Evolutionary conservation across 2,113 vertebrate species (phyloP).

Genomic region (Periophthalmus modestus): DNA sequence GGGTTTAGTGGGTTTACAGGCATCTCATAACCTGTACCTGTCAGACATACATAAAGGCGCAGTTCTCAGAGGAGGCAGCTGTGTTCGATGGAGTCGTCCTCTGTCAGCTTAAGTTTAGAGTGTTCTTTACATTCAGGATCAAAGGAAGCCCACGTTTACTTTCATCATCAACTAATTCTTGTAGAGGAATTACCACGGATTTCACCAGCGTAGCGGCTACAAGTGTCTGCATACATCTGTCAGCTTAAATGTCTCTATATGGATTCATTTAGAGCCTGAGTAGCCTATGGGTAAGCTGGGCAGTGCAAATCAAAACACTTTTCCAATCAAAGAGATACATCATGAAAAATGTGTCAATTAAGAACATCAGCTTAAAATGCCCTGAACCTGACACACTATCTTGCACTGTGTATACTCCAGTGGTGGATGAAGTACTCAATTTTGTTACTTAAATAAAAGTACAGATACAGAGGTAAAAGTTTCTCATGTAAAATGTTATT

Average conservation of each 20-base stretch:
- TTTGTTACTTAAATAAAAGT: too few species aligned
- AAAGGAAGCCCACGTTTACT: conserved; percentile 40
- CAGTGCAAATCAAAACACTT: too few species aligned
- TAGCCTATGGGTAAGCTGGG: too few species aligned
- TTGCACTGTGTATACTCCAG: too few species aligned
- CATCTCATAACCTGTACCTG: conserved; percentile 31
- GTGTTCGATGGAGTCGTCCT: conserved; percentile 35
- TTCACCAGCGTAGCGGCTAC: conserved; percentile 25
- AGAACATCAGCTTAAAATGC: too few species aligned
- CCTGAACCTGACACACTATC: too few species aligned
- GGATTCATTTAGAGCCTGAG: background rate
- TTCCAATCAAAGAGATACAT: too few species aligned
- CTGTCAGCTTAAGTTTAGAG: conserved; percentile 28
- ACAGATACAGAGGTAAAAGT: too few species aligned
- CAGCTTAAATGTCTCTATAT: background rate
- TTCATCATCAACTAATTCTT: conserved; percentile 29
- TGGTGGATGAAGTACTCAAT: too few species aligned
- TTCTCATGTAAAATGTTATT: too few species aligned
- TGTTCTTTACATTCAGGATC: conserved; percentile 39
- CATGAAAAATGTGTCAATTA: too few species aligned
- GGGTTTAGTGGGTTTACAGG: conserved; percentile 33
- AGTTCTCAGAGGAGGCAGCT: conserved; percentile 23
- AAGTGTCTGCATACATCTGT: background rate
- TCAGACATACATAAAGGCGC: background rate
- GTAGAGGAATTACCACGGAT: conserved; percentile 16